Percentiles rank a stretch among this genome's conserved stretches.
phyloP scores from a whole-genome alignment of 2,888 invertebrate genomes.

The Nephrotoma appendiculata region DNA sequence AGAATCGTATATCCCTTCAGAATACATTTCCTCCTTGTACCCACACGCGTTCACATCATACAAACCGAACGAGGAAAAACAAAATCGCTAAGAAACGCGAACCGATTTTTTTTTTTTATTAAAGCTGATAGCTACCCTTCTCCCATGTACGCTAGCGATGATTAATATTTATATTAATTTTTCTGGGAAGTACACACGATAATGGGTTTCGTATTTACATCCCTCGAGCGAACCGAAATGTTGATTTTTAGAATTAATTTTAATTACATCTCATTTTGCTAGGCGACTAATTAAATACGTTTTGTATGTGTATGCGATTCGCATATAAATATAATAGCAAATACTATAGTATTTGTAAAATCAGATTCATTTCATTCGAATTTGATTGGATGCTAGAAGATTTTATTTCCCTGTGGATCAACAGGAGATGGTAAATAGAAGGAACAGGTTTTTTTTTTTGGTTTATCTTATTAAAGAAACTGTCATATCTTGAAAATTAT shows the following conservation, averaged over 20 bases:
- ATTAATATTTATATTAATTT: background rate
- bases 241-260: background rate
- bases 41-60: no score
- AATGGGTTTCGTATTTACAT: background rate
- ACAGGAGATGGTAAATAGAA: background rate
- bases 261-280: background rate
- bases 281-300: background rate
- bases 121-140: background rate
- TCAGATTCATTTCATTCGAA: no score
- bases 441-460: background rate
- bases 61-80: background rate
- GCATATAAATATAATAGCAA: no score
- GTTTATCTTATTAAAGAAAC: background rate
- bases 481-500: background rate
- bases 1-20: background rate
- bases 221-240: background rate
- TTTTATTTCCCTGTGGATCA: background rate
- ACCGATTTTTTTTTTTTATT: background rate
- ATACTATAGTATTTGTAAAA: no score
- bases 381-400: background rate
- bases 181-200: background rate
- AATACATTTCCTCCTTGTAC: background rate
- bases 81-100: background rate
- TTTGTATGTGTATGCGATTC: background rate
- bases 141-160: background rate